Evolutionary conservation across 2,797 vertebrate species (phyloP).

Genomic region (Varecia variegata): DNA sequence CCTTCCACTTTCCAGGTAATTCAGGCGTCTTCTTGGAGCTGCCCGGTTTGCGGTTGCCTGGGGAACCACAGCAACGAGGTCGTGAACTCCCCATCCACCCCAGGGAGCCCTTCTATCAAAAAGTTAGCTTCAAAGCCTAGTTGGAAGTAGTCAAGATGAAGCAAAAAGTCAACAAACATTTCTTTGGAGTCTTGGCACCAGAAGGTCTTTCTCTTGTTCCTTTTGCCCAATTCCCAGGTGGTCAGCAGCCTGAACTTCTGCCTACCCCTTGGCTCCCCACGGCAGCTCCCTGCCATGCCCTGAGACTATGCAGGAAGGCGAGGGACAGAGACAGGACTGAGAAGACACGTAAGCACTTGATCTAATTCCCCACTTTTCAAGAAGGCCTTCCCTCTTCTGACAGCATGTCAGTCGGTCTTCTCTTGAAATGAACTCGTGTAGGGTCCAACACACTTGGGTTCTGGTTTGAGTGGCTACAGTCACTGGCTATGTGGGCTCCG

Average conservation of each 20-base stretch:
- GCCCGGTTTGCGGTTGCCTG: conserved; percentile 13
- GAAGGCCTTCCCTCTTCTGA: background rate
- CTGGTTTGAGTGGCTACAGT: background rate
- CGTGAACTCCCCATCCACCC: background rate
- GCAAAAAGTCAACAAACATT: conserved; percentile 69
- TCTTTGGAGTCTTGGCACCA: conserved; percentile 64
- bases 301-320: background rate
- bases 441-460: background rate
- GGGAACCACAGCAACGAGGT: conserved; percentile 15
- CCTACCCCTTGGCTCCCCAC: background rate
- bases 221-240: conserved; percentile 70
- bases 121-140: conserved; percentile 67
- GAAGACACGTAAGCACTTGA: background rate
- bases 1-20: background rate
- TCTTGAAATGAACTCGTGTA: accelerated
- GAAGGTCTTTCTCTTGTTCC: conserved; percentile 52
- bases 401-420: background rate
- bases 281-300: background rate
- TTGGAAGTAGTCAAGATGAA: conserved; percentile 64
- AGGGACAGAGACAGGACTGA: background rate
- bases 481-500: background rate
- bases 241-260: conserved; percentile 66
- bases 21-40: conserved; percentile 36
- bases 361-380: background rate
- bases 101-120: conserved; percentile 36